Percentiles rank a stretch among this genome's conserved stretches.
These are phyloP conservation scores for Melanerpes aurifrons DNA, from an alignment of 2,113 vertebrate species.

Conservation along the genomic window DNA sequence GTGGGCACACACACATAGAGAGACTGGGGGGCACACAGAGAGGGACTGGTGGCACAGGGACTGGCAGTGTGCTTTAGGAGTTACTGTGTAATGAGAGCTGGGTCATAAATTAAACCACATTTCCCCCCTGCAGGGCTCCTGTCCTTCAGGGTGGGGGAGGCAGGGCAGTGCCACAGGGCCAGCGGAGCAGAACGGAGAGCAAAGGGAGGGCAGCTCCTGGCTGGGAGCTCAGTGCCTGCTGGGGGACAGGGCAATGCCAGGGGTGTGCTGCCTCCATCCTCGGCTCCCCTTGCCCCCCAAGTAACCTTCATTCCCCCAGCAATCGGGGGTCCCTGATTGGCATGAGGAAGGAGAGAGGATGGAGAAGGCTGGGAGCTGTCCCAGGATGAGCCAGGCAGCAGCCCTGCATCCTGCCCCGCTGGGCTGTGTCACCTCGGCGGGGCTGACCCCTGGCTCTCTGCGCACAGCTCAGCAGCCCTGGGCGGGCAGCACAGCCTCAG, in stretches of 20 bases:
- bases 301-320: background rate
- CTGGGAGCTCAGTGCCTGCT: background rate
- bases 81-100: conserved; percentile 57
- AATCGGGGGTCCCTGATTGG: rapidly evolving
- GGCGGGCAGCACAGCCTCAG: background rate
- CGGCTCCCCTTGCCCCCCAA: background rate
- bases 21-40: no score
- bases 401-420: rapidly evolving
- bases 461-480: background rate
- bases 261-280: background rate
- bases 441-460: background rate
- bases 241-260: background rate
- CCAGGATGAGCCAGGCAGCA: background rate
- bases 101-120: conserved; percentile 63
- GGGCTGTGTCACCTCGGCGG: rapidly evolving
- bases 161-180: background rate
- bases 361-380: background rate
- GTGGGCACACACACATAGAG: no score
- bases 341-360: rapidly evolving
- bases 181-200: background rate
- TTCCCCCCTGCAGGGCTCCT: conserved; percentile 34
- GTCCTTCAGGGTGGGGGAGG: background rate
- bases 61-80: background rate
- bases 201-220: background rate
- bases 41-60: no score